A percentile compares a stretch with the other conserved stretches of the same genome.
These are phyloP conservation scores for Epinotia nisella DNA, from an alignment of 2,888 invertebrate genomes.

Conservation along the genomic window DNA sequence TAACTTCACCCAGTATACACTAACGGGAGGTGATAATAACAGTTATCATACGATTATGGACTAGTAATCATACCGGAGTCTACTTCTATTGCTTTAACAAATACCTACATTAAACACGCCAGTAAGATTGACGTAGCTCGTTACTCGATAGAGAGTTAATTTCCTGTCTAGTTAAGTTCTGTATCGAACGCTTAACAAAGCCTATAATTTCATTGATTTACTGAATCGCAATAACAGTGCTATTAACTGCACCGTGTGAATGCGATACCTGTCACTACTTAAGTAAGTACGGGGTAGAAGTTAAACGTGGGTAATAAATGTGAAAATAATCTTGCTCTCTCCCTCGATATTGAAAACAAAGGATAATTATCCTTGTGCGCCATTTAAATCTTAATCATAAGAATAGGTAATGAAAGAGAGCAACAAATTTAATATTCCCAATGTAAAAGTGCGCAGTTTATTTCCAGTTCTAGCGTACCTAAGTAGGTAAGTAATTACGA, in stretches of 20 bases:
- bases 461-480: no score
- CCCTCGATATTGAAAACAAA: not conserved
- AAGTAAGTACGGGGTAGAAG: not conserved
- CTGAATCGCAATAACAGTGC: not conserved
- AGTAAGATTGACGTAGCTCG: not conserved
- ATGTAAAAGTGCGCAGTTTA: no score
- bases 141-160: constrained; percentile 24
- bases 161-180: constrained; percentile 25
- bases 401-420: no score
- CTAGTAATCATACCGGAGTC: not conserved
- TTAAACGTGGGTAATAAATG: not conserved
- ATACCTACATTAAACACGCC: constrained; percentile 4
- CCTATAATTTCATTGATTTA: constrained; percentile 22
- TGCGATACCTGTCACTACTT: not conserved
- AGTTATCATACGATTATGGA: not conserved
- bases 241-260: constrained; percentile 6
- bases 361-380: not conserved
- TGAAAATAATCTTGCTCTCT: not conserved
- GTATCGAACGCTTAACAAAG: constrained; percentile 13
- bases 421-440: no score
- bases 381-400: no score
- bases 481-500: no score
- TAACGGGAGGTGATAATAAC: not conserved
- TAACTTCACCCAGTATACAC: not conserved
- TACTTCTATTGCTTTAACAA: not conserved